Evolutionary conservation across 2,888 invertebrate genomes (phyloP), one percentile per base, ranked within the genome.

Genomic region (Tipula unca): DNA sequence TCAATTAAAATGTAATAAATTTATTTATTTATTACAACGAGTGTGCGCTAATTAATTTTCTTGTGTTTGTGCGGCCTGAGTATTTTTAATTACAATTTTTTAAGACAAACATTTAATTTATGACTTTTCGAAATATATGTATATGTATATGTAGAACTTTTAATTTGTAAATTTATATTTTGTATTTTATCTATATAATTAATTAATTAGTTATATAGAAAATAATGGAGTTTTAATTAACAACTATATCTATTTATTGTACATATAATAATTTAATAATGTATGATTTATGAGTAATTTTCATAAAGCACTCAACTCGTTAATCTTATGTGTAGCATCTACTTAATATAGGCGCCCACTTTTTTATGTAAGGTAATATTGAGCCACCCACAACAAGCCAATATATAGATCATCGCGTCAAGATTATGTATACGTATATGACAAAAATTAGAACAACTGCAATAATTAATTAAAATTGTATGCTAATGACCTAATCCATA

Each of bases 1-100:
- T 69, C 69, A 69, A 69, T 69, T 69, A 69, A 69, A 69, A 25
- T 69, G 69, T 69, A 69, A 69, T 69, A 69, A 69, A 69, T 69
- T 69, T 69, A 69, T 69, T 69, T 69, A 69, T 69, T 69, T 69
- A 69, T 69, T 69, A 69, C 69, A 69, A 69, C 69, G 25, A 69
- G 69, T 25, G 25, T 14, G 69, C 69, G 69, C 69, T 69, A 69
- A 69, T 69, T 69, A 69, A 69, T 69, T 69, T 13, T 69, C 69
- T 69, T 69, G 69, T 69, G 25, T 48, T 3, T 48, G 25, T 69
- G 69, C 69, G 69, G 69, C 20, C 25, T 69, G 10, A 8, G 25
- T 25, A 5, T 69, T 25, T 39, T 69, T 69, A 69, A 69, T 69
- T 69, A 69, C 25, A 69, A n/a, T n/a, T n/a, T n/a, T 69, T 69